These are phyloP conservation scores for Brachionus calyciflorus DNA, from an alignment of 1,140 invertebrate genomes.

Conservation along the genomic window DNA sequence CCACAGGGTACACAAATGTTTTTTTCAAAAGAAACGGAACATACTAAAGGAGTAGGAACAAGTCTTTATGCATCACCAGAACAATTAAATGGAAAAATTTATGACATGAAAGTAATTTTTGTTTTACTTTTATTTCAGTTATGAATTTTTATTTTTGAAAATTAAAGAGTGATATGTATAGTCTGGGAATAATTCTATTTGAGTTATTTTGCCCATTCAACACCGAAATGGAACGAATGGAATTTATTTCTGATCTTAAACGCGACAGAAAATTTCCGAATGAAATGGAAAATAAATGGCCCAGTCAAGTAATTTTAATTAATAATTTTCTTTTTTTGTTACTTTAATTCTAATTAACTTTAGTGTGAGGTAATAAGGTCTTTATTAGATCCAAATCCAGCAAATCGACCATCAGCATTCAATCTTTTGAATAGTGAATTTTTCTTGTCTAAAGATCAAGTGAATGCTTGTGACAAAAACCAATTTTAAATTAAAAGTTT, in stretches of 20 bases:
- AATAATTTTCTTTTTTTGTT: constrained; percentile 6
- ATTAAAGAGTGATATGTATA: constrained; percentile 75
- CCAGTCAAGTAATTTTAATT: neutral
- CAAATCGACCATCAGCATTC: constrained; percentile 52
- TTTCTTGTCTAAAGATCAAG: constrained; percentile 54
- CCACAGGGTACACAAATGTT: neutral
- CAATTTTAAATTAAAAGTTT: constrained; percentile 30
- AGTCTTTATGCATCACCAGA: constrained; percentile 96
- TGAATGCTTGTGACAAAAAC: constrained; percentile 46
- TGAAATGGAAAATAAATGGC: constrained; percentile 12
- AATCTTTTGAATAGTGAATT: constrained; percentile 52
- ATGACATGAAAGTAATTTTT: constrained; percentile 42
- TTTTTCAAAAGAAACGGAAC: neutral
- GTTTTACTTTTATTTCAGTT: neutral
- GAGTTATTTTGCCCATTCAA: constrained; percentile 82
- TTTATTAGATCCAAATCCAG: constrained; percentile 50
- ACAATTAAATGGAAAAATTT: constrained; percentile 65
- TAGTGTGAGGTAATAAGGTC: constrained; percentile 55
- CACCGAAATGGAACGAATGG: constrained; percentile 82
- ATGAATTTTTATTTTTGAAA: neutral
- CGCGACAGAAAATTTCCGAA: neutral
- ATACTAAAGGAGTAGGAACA: constrained; percentile 67
- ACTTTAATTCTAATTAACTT: neutral
- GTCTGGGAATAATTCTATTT: constrained; percentile 86
- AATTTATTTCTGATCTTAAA: constrained; percentile 50